Base-by-base conservation (phyloP, 2,888 invertebrate species). In the Philhelius pedissequus region DNA sequence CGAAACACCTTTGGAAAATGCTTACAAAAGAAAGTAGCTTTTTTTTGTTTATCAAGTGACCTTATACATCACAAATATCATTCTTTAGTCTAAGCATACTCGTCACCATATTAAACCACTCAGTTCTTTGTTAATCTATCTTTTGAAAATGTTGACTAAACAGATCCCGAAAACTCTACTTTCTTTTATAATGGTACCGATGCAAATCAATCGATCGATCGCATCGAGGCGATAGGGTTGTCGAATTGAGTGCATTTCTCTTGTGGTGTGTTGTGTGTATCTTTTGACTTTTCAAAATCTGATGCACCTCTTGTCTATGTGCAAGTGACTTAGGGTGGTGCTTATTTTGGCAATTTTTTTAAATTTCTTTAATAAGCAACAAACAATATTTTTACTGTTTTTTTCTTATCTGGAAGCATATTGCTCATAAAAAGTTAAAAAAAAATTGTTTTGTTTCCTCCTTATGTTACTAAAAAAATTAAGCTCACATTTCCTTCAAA, bases 81-180 rank as follows among this genome's bases (percentile, higher is more conserved):
- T 30, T 68, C 68, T 40, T 52, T 20, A 32, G 18, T 54, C 22
- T 64, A n/a, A n/a, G n/a, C 52, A 20, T 27, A 5, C 22, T 43
- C 50, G n/a, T 71, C 13, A 40, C 62, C n/a, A 40, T 8, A 22
- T n/a, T n/a, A 38, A n/a, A 38, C 35, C 43, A 27, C n/a, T 56
- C 35, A 48, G 38, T 66, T 56, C 35, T n/a, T 56, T 56, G 74
- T 56, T 56, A 75, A 66, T 50, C 45, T 32, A 35, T 71, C 3
- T 58, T n/a, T 20, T 27, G 22, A 27, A 32, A 30, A 18, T 54
- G 54, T 25, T 22, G 48, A 43, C 43, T 32, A 25, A 56, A 56
- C 13, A 13, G 48, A 48, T 60, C 18, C 71, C 2, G 20, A n/a
- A 48, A 60, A 62, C 62, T 62, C 27, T 20, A 32, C 18, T 3